Conservation (phyloP, 2,113 vertebrate species). For the Perca fluviatilis region DNA sequence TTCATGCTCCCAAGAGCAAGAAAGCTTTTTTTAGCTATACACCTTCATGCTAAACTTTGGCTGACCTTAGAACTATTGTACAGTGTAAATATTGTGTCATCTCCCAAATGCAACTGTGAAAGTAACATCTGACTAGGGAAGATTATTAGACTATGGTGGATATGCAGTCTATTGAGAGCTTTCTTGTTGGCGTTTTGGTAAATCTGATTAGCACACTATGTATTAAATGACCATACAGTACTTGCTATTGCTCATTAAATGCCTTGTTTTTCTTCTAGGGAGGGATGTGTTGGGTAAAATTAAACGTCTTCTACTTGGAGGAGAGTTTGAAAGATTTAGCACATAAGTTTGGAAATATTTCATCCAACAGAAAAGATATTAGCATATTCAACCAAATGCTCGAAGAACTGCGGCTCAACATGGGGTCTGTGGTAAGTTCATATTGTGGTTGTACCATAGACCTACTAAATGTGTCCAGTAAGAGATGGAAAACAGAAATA, state of each 20-base stretch:
- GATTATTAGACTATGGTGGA: not conserved
- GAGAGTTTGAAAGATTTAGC: constrained; percentile 82
- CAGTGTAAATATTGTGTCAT: not conserved
- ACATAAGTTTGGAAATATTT: constrained; percentile 86
- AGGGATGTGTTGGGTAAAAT: constrained; percentile 85
- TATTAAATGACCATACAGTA: not conserved
- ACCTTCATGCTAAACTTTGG: not conserved
- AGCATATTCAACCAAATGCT: constrained; percentile 83
- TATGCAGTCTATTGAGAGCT: not conserved
- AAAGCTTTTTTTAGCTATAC: not conserved
- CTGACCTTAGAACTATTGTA: not conserved
- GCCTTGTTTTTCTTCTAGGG: constrained; percentile 63
- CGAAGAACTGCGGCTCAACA: constrained; percentile 78
- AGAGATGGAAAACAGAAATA: not conserved
- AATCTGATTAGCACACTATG: not conserved
- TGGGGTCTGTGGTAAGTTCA: constrained; percentile 77
- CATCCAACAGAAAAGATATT: constrained; percentile 85
- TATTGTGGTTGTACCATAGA: not conserved
- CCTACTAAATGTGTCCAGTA: not conserved
- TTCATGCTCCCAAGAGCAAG: not conserved
- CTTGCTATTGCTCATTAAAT: not conserved
- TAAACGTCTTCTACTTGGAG: constrained; percentile 85
- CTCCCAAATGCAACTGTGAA: not conserved
- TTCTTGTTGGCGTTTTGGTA: not conserved
- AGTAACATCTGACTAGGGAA: not conserved